These are phyloP conservation scores for Aphelenchoides fujianensis DNA, from an alignment of 1,140 invertebrate genomes.

Conservation along the genomic window DNA sequence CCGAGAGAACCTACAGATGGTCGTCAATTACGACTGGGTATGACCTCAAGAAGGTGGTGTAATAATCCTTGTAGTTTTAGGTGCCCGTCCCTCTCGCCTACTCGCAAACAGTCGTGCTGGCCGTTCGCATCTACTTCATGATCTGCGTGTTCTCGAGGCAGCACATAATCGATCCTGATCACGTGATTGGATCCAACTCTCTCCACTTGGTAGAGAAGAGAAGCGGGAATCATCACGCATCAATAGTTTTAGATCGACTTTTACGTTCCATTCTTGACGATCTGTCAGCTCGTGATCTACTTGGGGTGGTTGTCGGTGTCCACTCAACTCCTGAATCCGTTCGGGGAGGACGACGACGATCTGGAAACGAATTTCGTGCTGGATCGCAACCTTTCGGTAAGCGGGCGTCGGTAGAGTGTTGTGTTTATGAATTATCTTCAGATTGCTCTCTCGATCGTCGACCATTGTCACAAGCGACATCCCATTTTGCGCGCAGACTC, in stretches of 20 bases:
- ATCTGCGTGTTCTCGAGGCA: slow-evolving; percentile 43
- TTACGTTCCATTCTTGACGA: slow-evolving; percentile 24
- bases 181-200: not conserved
- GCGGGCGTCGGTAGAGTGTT: no score
- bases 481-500: not conserved
- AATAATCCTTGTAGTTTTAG: not conserved
- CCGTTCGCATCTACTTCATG: slow-evolving; percentile 42
- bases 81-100: slow-evolving; percentile 27
- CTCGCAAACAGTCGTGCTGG: slow-evolving; percentile 35
- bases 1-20: slow-evolving; percentile 20
- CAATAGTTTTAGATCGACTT: slow-evolving; percentile 22
- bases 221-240: not conserved
- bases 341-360: slow-evolving; percentile 64
- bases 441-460: slow-evolving; percentile 18
- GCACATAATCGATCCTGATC: slow-evolving; percentile 14
- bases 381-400: slow-evolving; percentile 67
- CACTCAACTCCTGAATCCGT: slow-evolving; percentile 63
- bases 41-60: not conserved
- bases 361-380: slow-evolving; percentile 72
- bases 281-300: slow-evolving; percentile 54
- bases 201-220: slow-evolving; percentile 8
- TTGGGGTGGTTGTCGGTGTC: slow-evolving; percentile 12
- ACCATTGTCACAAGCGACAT: not conserved
- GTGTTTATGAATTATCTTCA: no score
- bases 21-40: slow-evolving; percentile 23